Conservation (phyloP, 2,113 vertebrate species). For the Pelvicachromis taeniatus region DNA sequence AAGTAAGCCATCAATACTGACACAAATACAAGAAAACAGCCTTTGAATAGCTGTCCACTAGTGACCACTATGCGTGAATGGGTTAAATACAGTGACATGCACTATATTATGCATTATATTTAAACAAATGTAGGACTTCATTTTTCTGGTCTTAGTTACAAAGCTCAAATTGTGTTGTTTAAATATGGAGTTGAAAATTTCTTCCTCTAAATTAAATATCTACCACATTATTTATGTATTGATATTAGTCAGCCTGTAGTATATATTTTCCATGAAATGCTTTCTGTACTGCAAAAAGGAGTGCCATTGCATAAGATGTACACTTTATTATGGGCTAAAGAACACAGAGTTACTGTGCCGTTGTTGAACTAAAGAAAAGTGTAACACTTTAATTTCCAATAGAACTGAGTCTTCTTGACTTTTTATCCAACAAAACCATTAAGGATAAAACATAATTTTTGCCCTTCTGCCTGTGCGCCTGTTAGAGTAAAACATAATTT, state of each 20-base stretch:
- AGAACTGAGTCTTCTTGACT: not conserved
- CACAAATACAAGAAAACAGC: too few species aligned
- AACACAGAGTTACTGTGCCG: not conserved
- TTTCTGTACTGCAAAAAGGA: not conserved
- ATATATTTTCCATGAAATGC: not conserved
- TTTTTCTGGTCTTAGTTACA: not conserved
- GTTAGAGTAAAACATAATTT: constrained; percentile 1
- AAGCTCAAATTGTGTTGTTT: not conserved
- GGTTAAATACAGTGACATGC: not conserved
- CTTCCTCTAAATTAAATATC: not conserved
- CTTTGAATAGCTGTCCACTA: too few species aligned
- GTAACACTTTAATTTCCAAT: not conserved
- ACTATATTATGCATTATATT: not conserved
- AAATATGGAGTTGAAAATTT: not conserved
- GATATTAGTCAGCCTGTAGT: not conserved
- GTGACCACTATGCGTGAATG: too few species aligned
- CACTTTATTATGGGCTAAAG: not conserved
- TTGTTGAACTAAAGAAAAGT: not conserved
- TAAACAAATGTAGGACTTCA: not conserved
- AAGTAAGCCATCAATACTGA: too few species aligned
- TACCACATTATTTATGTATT: not conserved
- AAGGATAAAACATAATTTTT: constrained; percentile 9
- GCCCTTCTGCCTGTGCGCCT: not conserved
- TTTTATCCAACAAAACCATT: constrained; percentile 10
- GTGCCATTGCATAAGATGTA: not conserved